A percentile compares a stretch with the other conserved stretches of the same genome.
phyloP scores from a whole-genome alignment of 2,113 vertebrate species.

The Tupaia chinensis region DNA sequence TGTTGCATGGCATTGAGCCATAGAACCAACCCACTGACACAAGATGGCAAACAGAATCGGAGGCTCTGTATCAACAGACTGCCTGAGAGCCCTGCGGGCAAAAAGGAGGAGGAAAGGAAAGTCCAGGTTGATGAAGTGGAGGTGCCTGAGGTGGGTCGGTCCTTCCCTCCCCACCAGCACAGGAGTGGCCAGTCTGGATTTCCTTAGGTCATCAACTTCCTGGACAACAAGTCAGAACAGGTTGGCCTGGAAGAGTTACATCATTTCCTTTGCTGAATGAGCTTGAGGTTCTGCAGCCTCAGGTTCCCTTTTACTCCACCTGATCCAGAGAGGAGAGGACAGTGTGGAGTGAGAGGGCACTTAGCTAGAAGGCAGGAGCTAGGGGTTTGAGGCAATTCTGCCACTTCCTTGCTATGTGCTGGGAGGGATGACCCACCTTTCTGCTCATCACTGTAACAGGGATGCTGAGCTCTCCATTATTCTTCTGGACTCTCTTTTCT shows the following conservation, averaged over 20 bases:
- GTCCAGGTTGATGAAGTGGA: background rate
- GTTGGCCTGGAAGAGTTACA: background rate
- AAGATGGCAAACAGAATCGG: background rate
- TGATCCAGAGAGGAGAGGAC: background rate
- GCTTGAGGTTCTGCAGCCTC: background rate
- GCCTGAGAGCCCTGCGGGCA: background rate
- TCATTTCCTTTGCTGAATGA: background rate
- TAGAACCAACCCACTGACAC: background rate
- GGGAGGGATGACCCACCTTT: background rate
- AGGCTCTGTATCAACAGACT: background rate
- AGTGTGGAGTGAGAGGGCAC: background rate
- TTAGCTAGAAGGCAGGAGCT: background rate
- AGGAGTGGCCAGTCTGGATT: background rate
- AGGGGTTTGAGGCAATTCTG: background rate
- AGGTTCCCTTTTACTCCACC: background rate
- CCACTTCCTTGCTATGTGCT: accelerated
- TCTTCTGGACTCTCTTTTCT: background rate
- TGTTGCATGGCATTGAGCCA: background rate
- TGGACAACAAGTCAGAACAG: constrained; percentile 20
- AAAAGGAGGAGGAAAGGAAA: background rate
- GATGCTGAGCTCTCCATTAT: background rate
- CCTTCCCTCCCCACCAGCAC: background rate
- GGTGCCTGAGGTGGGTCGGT: background rate
- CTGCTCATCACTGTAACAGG: accelerated
- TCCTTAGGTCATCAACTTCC: background rate